These are phyloP conservation scores for Crepidodera aurea DNA, from an alignment of 2,888 invertebrate genomes.

Conservation along the genomic window DNA sequence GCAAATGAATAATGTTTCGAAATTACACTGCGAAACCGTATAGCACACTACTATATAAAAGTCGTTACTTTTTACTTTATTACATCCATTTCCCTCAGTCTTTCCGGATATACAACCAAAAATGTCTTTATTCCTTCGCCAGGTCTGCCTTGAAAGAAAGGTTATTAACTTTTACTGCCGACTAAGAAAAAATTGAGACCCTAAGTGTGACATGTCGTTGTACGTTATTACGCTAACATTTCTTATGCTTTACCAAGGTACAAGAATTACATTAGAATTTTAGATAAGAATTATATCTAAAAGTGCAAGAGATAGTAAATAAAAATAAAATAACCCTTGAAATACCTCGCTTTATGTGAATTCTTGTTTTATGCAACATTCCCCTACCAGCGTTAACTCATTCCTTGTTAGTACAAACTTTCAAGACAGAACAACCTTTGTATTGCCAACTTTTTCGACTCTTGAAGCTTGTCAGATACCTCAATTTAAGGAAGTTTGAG, in stretches of 20 bases:
- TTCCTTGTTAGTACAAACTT: too few relatives aligned
- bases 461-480: too few relatives aligned
- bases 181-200: conserved; percentile 9
- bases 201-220: conserved; percentile 4
- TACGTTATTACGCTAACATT: not conserved
- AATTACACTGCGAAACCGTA: conserved; percentile 13
- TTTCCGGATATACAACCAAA: conserved; percentile 12
- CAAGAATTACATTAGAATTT: too few relatives aligned
- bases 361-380: too few relatives aligned
- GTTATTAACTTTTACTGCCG: conserved; percentile 26
- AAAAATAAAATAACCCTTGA: too few relatives aligned
- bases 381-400: too few relatives aligned
- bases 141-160: conserved; percentile 12
- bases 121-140: conserved; percentile 24
- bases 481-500: too few relatives aligned
- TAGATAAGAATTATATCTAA: too few relatives aligned
- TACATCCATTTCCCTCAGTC: conserved; percentile 18
- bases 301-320: too few relatives aligned
- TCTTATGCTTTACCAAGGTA: not conserved
- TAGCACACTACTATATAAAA: conserved; percentile 21
- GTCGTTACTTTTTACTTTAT: conserved; percentile 29
- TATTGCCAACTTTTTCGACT: too few relatives aligned
- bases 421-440: too few relatives aligned
- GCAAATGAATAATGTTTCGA: conserved; percentile 18
- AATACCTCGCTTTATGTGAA: too few relatives aligned